Conservation (phyloP, 2,888 invertebrate species). For the Penaeus monodon region DNA sequence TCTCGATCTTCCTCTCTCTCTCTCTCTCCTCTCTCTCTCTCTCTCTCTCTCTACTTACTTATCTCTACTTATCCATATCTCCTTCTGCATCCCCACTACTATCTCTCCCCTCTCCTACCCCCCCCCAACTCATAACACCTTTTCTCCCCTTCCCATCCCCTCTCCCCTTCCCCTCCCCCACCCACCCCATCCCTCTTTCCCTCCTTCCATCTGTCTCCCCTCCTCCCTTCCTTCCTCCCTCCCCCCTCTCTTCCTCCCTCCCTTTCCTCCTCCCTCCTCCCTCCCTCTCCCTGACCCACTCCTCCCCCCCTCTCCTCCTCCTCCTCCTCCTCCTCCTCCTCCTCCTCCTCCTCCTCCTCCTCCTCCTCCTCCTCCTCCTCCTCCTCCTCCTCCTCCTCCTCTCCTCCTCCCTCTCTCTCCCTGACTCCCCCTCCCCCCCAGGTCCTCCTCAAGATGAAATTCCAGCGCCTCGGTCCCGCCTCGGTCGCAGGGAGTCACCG, state of each 20-base stretch:
- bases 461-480: background rate
- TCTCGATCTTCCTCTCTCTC: too few species aligned
- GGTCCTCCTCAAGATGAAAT: background rate
- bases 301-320: background rate
- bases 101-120: too few species aligned
- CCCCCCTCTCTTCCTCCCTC: background rate
- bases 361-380: background rate
- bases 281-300: background rate
- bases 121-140: too few species aligned
- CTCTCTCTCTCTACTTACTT: background rate
- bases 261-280: background rate
- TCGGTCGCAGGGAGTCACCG: too few species aligned
- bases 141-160: too few species aligned
- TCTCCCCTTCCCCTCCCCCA: background rate
- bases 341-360: background rate
- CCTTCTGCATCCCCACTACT: too few species aligned
- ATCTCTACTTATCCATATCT: too few species aligned
- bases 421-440: background rate
- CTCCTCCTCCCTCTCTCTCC: too few species aligned
- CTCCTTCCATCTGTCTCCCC: background rate
- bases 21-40: background rate
- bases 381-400: too few species aligned
- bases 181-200: background rate
- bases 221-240: background rate
- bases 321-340: background rate